Percentiles rank a stretch among this genome's conserved stretches.
Evolutionary conservation across 2,888 invertebrate species (phyloP).

Genomic region (Standfussiana lucernea): DNA sequence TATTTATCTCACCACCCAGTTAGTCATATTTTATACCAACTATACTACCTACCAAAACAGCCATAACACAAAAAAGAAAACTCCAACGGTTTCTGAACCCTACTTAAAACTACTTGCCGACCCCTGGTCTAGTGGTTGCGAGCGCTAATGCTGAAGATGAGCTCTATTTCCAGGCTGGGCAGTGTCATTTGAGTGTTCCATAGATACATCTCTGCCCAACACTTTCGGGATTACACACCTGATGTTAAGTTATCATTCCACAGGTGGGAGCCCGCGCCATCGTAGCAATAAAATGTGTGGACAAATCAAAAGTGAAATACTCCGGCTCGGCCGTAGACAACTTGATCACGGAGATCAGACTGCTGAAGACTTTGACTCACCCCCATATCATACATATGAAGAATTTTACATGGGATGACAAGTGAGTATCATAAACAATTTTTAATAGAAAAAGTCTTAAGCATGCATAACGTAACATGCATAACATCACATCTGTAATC

Average conservation of each 20-base stretch:
- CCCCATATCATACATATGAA: slow-evolving; percentile 95
- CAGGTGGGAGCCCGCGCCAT: slow-evolving; percentile 91
- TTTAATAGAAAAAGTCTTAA: too few species aligned
- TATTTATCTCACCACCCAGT: not conserved
- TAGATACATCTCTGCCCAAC: not conserved
- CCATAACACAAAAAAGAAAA: too few species aligned
- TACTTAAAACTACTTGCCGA: too few species aligned
- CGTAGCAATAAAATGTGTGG: slow-evolving; percentile 96
- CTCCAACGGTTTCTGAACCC: too few species aligned
- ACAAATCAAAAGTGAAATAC: slow-evolving; percentile 92
- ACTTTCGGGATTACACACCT: not conserved
- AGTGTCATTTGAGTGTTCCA: too few species aligned
- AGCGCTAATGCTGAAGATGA: too few species aligned
- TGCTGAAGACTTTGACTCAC: slow-evolving; percentile 94
- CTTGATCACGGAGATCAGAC: slow-evolving; percentile 95
- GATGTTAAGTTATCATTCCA: not conserved
- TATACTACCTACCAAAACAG: not conserved
- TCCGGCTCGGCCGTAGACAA: slow-evolving; percentile 94
- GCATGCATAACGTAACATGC: too few species aligned
- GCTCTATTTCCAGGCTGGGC: too few species aligned
- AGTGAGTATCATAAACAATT: slow-evolving; percentile 79
- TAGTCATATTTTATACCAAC: not conserved
- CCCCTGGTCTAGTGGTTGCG: too few species aligned
- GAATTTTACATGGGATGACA: slow-evolving; percentile 95
- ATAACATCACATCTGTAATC: too few species aligned